These are phyloP conservation scores for Octomys mimax DNA, from an alignment of 2,797 vertebrate genomes.

Conservation along the genomic window DNA sequence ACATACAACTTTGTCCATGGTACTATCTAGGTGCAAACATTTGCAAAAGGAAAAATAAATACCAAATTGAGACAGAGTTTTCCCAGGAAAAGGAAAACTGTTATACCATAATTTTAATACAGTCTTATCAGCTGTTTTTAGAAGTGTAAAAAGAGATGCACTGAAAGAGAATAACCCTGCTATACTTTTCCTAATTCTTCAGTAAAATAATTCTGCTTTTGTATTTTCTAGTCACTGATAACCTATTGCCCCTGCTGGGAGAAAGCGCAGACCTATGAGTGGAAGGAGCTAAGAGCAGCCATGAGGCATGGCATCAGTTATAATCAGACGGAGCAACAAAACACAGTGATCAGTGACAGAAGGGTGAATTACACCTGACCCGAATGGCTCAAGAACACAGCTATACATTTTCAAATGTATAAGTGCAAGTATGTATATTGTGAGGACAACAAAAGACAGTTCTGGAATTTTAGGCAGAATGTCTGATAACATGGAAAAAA, in stretches of 20 bases:
- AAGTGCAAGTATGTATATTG: rapidly evolving
- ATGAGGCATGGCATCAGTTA: neutral
- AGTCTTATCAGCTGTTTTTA: neutral
- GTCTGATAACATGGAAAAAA: neutral
- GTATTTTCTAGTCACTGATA: neutral
- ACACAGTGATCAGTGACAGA: neutral
- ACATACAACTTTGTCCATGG: neutral
- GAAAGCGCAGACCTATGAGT: neutral
- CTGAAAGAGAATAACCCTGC: neutral
- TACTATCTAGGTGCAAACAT: neutral
- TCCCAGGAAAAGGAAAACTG: neutral
- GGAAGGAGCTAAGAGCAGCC: neutral
- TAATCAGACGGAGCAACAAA: neutral
- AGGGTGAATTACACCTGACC: neutral
- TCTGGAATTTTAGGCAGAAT: neutral
- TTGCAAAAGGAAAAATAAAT: conserved; percentile 28
- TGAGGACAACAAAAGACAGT: neutral
- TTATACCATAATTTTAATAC: neutral
- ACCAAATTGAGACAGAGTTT: neutral
- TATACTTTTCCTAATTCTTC: neutral
- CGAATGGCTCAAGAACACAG: neutral
- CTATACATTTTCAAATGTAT: neutral
- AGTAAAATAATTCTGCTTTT: neutral
- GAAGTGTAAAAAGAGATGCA: neutral
- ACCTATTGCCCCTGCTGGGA: neutral